Percentiles rank a stretch among this genome's conserved stretches.
Conservation (phyloP, 2,888 invertebrate genomes). For the Arctia plantaginis region DNA sequence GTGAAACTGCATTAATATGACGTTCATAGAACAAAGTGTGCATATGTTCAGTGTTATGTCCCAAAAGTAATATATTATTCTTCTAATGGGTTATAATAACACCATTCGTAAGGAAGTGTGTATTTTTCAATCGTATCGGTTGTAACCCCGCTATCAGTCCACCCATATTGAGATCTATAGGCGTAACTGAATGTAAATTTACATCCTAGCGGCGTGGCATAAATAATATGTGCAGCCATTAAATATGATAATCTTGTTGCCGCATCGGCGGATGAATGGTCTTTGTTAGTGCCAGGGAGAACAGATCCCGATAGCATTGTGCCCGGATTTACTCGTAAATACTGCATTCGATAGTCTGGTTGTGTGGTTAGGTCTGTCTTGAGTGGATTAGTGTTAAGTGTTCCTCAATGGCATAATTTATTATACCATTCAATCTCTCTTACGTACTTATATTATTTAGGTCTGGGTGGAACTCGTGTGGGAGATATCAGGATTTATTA, state of each 20-base stretch:
- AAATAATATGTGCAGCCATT: constrained; percentile 64
- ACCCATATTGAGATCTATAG: constrained; percentile 75
- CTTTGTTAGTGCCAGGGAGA: constrained; percentile 60
- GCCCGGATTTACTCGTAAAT: constrained; percentile 49
- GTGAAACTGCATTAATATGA: too few species aligned
- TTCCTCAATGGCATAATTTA: constrained; percentile 12
- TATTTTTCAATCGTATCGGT: constrained; percentile 44
- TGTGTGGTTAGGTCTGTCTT: constrained; percentile 38
- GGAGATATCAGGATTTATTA: neutral
- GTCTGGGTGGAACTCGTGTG: neutral
- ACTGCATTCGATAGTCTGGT: constrained; percentile 43
- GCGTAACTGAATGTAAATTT: constrained; percentile 74
- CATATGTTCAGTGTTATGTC: neutral
- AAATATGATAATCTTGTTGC: constrained; percentile 72
- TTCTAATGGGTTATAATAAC: neutral
- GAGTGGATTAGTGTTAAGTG: constrained; percentile 39
- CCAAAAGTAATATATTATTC: constrained; percentile 12
- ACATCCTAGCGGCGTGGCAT: constrained; percentile 65
- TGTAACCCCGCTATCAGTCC: constrained; percentile 65
- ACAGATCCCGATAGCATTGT: constrained; percentile 61
- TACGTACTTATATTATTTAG: neutral
- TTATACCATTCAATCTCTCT: neutral
- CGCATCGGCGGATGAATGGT: constrained; percentile 66
- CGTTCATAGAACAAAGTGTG: too few species aligned
- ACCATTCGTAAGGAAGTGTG: constrained; percentile 7